Conservation (phyloP, 1,140 invertebrate genomes). For the Cherax destructor region DNA sequence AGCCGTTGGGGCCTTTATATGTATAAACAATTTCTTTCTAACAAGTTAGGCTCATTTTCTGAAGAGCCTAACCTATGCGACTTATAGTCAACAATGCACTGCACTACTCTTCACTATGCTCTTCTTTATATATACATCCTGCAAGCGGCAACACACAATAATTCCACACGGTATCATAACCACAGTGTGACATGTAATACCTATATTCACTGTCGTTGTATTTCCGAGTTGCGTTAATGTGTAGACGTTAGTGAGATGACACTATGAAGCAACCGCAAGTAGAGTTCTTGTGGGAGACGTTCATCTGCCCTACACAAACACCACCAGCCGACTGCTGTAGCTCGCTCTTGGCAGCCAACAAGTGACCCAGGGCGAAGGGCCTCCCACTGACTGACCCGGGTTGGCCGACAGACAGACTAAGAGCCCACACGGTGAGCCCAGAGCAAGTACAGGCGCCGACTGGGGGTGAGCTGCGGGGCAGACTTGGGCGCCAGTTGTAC, state of each 20-base stretch:
- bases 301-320: conserved; percentile 6
- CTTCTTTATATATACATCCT: neutral
- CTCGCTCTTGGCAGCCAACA: conserved; percentile 37
- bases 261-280: neutral
- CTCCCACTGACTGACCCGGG: conserved; percentile 45
- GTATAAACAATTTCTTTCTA: neutral
- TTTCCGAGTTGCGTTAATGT: conserved; percentile 31
- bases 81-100: conserved; percentile 20
- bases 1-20: neutral
- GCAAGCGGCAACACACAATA: neutral
- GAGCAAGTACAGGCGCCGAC: conserved; percentile 51
- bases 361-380: conserved; percentile 44
- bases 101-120: neutral
- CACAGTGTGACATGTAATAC: conserved; percentile 23
- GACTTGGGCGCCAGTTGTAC: conserved; percentile 51
- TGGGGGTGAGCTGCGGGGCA: conserved; percentile 49
- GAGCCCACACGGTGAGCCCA: conserved; percentile 35
- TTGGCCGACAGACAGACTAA: conserved; percentile 46
- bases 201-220: conserved; percentile 17
- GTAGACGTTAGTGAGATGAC: neutral
- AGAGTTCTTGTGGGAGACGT: neutral
- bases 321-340: conserved; percentile 4
- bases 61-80: neutral
- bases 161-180: neutral
- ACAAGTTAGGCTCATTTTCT: neutral